Evolutionary conservation across 2,888 invertebrate genomes (phyloP), one percentile per base, ranked within the genome.

Genomic region (Leucophora obtusa): DNA sequence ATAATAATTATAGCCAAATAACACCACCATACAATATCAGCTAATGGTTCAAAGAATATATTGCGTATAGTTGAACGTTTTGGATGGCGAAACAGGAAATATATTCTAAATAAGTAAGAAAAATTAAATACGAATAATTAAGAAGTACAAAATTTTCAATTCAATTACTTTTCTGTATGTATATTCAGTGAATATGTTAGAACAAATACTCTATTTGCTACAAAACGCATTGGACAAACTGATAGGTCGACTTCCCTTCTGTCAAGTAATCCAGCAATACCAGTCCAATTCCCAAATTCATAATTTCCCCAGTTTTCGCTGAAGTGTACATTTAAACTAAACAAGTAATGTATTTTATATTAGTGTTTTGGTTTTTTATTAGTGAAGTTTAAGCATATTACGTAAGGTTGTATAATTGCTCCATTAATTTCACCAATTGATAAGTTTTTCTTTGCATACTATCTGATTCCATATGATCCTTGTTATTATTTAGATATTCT

Each of bases 61-160:
- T 89, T 89, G 35, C 87, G 87, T 71, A 89, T 87, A 54, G 84
- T 83, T 18, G 82, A 85, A 70, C 82, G 86, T 2, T 86, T 87
- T 10, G 89, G 89, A 84, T 89, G 89, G 0, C 89, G 89, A 35
- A 89, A 87, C 28, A 89, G 63, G 81, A 89, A 89, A 75, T 85
- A 85, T 33, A 89, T 79, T 72, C 89, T 89, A 82, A 4, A 11
- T 38, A 11, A 6, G 28, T 28, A 28, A 28, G 7, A 28, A 28
- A 28, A 4, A 28, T 6, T 28, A 28, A 6, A 28, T 28, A 4
- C 7, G 7, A 6, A 28, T 28, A 6, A 28, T 28, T 28, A 6
- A 7, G 7, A 28, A 28, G 28, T 7, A 3, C 28, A 28, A 28
- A 28, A 28, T 28, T 6, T 38, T 4, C 11, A 38, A 11, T 66